These are phyloP conservation scores for Helicoverpa armigera DNA, from an alignment of 1,140 invertebrate species.

Conservation along the genomic window DNA sequence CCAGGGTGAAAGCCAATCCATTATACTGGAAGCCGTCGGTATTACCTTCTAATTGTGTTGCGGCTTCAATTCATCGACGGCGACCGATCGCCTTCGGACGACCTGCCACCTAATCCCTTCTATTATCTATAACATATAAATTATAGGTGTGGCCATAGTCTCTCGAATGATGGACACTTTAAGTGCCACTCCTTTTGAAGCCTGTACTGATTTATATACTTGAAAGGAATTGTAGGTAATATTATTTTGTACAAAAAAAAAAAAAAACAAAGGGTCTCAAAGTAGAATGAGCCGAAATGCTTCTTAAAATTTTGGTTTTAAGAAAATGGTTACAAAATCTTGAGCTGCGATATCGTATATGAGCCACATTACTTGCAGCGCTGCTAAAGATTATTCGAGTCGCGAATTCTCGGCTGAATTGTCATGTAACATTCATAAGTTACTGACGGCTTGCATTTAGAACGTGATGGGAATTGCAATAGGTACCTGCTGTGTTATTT, in stretches of 20 bases:
- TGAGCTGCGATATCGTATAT: not conserved
- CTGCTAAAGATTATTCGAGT: slow-evolving; percentile 38
- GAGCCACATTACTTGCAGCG: slow-evolving; percentile 33
- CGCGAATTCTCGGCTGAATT: slow-evolving; percentile 39
- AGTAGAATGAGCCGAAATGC: too few relatives aligned
- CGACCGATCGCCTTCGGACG: slow-evolving; percentile 35
- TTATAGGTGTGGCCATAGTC: slow-evolving; percentile 12
- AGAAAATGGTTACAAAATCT: slow-evolving; percentile 15
- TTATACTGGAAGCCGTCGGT: slow-evolving; percentile 35
- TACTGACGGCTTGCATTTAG: slow-evolving; percentile 45
- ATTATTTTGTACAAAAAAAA: too few relatives aligned
- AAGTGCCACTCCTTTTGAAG: not conserved
- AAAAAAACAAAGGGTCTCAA: too few relatives aligned
- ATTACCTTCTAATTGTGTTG: slow-evolving; percentile 49
- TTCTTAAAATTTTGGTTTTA: not conserved
- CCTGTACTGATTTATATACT: slow-evolving; percentile 36
- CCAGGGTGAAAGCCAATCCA: slow-evolving; percentile 23
- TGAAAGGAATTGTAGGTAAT: not conserved
- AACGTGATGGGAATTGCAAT: slow-evolving; percentile 42
- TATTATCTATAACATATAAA: slow-evolving; percentile 43
- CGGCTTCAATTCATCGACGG: slow-evolving; percentile 34
- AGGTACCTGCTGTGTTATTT: slow-evolving; percentile 3
- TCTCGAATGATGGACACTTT: slow-evolving; percentile 8
- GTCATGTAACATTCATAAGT: slow-evolving; percentile 49
- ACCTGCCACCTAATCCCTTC: slow-evolving; percentile 26